Evolutionary conservation across 2,888 invertebrate species (phyloP).

Genomic region (Eulithis testata): DNA sequence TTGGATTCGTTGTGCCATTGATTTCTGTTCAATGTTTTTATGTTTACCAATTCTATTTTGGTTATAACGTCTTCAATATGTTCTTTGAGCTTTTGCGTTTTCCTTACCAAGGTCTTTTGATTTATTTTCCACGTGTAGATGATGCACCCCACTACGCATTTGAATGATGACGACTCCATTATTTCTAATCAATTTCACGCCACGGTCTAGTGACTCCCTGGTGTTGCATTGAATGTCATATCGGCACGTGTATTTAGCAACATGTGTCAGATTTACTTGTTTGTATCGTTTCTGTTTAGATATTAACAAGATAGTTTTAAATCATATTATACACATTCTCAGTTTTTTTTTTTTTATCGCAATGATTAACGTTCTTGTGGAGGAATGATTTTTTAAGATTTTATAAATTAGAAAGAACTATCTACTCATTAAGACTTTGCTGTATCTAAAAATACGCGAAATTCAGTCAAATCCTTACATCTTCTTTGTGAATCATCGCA

Average conservation of each 20-base stretch:
- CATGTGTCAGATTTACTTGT: conserved; percentile 31
- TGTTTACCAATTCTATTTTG: not conserved
- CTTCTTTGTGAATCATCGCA: conserved; percentile 20
- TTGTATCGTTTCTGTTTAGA: conserved; percentile 6
- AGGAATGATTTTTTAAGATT: too few species aligned
- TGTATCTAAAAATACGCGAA: conserved; percentile 24
- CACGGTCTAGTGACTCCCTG: conserved; percentile 9
- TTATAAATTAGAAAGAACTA: too few species aligned
- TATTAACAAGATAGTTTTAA: too few species aligned
- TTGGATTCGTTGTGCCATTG: not conserved
- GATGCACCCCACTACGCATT: conserved; percentile 1
- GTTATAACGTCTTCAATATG: not conserved
- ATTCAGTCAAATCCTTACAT: conserved; percentile 27
- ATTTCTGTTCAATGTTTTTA: not conserved
- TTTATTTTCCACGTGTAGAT: conserved; percentile 1
- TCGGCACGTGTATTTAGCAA: conserved; percentile 24
- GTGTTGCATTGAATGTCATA: conserved; percentile 14
- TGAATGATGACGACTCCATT: not conserved
- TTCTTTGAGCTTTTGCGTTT: not conserved
- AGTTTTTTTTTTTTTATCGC: too few species aligned
- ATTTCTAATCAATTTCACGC: conserved; percentile 15
- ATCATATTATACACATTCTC: too few species aligned
- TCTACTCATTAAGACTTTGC: conserved; percentile 2
- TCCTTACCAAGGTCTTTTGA: too few species aligned
- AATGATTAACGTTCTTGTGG: too few species aligned